These are phyloP conservation scores for Dendrocincla fuliginosa DNA, from an alignment of 2,797 vertebrate species.

Conservation along the genomic window DNA sequence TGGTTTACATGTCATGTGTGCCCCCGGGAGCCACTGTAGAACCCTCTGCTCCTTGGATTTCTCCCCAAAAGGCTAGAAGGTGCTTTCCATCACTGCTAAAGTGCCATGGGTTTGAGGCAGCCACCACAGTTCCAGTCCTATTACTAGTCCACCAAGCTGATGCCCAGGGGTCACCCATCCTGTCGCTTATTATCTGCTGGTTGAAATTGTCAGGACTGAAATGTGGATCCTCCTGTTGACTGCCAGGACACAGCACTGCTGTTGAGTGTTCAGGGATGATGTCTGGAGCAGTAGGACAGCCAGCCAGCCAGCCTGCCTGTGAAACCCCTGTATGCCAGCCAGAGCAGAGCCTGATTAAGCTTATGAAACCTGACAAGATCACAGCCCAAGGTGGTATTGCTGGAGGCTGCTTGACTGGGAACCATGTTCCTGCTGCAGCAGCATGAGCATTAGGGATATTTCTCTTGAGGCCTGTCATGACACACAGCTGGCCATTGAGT, in stretches of 20 bases:
- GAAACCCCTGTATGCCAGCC: not conserved
- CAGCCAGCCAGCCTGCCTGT: not conserved
- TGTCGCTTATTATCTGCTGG: not conserved
- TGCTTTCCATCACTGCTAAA: not conserved
- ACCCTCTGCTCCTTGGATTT: not conserved
- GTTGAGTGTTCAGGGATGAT: not conserved
- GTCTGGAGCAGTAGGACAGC: not conserved
- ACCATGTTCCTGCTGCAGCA: not conserved
- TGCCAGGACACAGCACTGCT: not conserved
- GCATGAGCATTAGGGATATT: not conserved
- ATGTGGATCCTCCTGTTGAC: not conserved
- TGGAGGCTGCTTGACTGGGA: conserved; percentile 39
- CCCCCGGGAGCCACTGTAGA: not conserved
- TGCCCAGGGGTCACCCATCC: not conserved
- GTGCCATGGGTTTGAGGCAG: not conserved
- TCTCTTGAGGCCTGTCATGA: conserved; percentile 11
- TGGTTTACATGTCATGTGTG: not conserved
- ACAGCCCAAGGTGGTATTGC: conserved; percentile 47
- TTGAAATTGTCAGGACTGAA: not conserved
- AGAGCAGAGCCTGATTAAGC: conserved; percentile 21
- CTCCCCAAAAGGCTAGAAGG: not conserved
- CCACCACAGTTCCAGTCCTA: not conserved
- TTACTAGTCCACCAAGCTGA: not conserved
- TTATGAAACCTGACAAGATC: conserved; percentile 58
- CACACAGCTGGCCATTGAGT: not conserved